Base-by-base conservation (phyloP, 2,113 vertebrate species). In the Microcebus griseorufus region DNA sequence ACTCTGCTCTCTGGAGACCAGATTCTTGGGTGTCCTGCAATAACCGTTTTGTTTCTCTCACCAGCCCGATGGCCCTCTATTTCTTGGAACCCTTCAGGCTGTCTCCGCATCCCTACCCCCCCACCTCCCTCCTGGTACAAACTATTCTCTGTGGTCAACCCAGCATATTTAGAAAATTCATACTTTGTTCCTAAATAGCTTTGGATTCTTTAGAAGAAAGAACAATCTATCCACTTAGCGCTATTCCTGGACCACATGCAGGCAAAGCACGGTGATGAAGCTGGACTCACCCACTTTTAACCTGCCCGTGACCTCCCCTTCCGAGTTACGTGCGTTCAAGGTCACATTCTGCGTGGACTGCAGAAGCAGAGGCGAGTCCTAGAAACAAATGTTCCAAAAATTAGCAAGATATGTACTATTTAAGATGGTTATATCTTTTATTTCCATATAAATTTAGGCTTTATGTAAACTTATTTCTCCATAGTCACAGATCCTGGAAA, bases 261-360 rank as follows among this genome's bases (percentile, higher is more conserved):
- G 14, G 39, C 32, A 64, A 58, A 76, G 1, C 20, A 48, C 14
- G 3, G 32, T 8, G 17, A 76, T 85, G 88, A 76, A 87, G 87
- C 76, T 45, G 53, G 20, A 98, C 99, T 99, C 98, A 99, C 99
- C 99, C 97, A 99, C 99, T 97, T 98, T 99, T 90, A 99, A 97
- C 97, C 99, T 99, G 95, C 99, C 99, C 3, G 99, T 99, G 96
- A 99, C 99, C n/a, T 99, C 98, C 5, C 99, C 99, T 2, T 99
- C 99, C 9, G 98, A 98, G 97, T 99, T 98, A 12, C 99, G 99
- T 81, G 99, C 99, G 58, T 99, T 99, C 42, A 99, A 98, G 12
- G 99, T 99, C 94, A 99, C 99, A 16, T 99, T 99, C 96, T 99
- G 99, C 48, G 99, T 98, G 27, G 99, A 99, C 84, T 99, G 99